Conservation (phyloP, 2,797 vertebrate genomes). For the Sebastes alutus region DNA sequence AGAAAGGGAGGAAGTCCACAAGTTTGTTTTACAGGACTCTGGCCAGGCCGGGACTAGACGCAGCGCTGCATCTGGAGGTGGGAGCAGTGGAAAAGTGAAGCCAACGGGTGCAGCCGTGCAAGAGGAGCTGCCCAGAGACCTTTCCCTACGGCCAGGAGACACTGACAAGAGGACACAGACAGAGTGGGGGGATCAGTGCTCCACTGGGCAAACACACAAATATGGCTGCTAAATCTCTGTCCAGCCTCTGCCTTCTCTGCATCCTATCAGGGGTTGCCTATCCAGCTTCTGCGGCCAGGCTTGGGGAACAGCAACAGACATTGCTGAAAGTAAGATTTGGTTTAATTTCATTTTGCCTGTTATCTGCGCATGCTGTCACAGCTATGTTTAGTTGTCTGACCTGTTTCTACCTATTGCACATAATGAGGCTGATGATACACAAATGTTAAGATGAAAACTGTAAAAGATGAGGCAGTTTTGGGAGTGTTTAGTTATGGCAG, state of each 20-base stretch:
- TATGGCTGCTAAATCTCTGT: conserved; percentile 74
- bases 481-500: background rate
- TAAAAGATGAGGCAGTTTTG: background rate
- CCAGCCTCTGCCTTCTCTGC: conserved; percentile 68
- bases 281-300: conserved; percentile 46
- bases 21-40: conserved; percentile 73
- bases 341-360: background rate
- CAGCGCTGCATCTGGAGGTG: conserved; percentile 81
- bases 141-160: conserved; percentile 59
- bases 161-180: conserved; percentile 27
- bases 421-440: background rate
- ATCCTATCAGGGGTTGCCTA: conserved; percentile 64
- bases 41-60: conserved; percentile 49
- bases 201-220: conserved; percentile 55
- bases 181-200: conserved; percentile 35
- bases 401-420: background rate
- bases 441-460: background rate
- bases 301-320: conserved; percentile 64
- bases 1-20: conserved; percentile 72
- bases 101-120: conserved; percentile 59
- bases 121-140: conserved; percentile 69
- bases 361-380: background rate
- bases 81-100: conserved; percentile 70
- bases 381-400: background rate
- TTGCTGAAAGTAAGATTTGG: conserved; percentile 69